phyloP scores from a whole-genome alignment of 2,888 invertebrate species.

The Vanessa cardui region DNA sequence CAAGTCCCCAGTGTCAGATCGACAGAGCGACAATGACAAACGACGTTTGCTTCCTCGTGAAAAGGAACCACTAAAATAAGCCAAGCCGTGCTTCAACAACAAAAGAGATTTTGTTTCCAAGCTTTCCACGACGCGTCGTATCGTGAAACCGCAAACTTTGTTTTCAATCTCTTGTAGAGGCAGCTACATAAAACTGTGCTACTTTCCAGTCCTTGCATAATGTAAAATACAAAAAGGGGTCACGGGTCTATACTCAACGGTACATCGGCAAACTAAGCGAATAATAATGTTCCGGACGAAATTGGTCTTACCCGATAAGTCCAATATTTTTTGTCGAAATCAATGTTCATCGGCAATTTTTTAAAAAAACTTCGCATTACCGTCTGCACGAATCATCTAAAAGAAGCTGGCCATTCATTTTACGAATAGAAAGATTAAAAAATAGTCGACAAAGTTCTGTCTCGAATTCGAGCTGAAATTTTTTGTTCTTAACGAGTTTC shows the following conservation, averaged over 20 bases:
- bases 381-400: not conserved
- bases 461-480: slow-evolving; percentile 23
- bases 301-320: too few relatives aligned
- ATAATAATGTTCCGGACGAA: too few relatives aligned
- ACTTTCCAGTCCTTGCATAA: slow-evolving; percentile 37
- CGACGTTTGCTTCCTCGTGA: slow-evolving; percentile 56
- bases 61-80: slow-evolving; percentile 36
- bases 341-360: too few relatives aligned
- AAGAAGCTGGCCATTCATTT: slow-evolving; percentile 6
- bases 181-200: slow-evolving; percentile 40
- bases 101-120: slow-evolving; percentile 51
- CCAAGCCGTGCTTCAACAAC: slow-evolving; percentile 28
- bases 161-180: slow-evolving; percentile 52
- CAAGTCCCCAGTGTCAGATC: slow-evolving; percentile 41
- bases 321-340: too few relatives aligned
- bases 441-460: slow-evolving; percentile 19
- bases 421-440: slow-evolving; percentile 20
- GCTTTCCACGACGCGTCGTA: slow-evolving; percentile 53
- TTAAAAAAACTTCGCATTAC: too few relatives aligned
- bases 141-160: slow-evolving; percentile 51
- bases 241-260: slow-evolving; percentile 26
- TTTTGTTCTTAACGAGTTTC: slow-evolving; percentile 26
- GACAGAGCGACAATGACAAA: slow-evolving; percentile 57
- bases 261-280: slow-evolving; percentile 12
- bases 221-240: slow-evolving; percentile 36